Percentiles rank a stretch among this genome's conserved stretches.
phyloP scores from a whole-genome alignment of 2,888 invertebrate genomes.

The Teinopalpus imperialis region DNA sequence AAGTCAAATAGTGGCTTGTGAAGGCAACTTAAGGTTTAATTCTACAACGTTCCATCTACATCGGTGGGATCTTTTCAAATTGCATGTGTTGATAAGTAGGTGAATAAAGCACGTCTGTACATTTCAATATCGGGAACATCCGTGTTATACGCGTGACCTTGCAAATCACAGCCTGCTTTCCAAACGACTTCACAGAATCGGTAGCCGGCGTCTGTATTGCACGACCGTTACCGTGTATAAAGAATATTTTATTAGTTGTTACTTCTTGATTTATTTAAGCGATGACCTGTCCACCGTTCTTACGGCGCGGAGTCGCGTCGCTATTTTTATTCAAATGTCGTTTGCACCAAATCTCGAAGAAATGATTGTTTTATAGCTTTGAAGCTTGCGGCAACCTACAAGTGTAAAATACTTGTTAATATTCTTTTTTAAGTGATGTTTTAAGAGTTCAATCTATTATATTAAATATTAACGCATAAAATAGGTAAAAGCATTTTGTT shows the following conservation, averaged over 20 bases:
- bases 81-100: conserved; percentile 77
- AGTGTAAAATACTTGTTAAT: conserved; percentile 1
- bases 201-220: conserved; percentile 70
- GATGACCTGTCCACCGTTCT: conserved; percentile 51
- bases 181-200: conserved; percentile 79
- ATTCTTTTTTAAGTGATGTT: too few species aligned
- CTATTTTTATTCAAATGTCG: conserved; percentile 49
- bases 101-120: conserved; percentile 81
- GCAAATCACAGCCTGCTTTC: conserved; percentile 82
- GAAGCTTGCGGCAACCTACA: conserved; percentile 16
- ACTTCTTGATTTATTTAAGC: conserved; percentile 61
- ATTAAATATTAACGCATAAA: too few species aligned
- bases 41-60: conserved; percentile 40
- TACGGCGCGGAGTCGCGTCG: conserved; percentile 48
- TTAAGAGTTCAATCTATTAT: too few species aligned
- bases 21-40: conserved; percentile 53
- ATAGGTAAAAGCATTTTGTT: too few species aligned
- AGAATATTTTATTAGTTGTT: conserved; percentile 68
- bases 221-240: conserved; percentile 62
- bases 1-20: conserved; percentile 59
- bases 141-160: conserved; percentile 82
- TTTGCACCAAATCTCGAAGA: conserved; percentile 32
- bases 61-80: conserved; percentile 73
- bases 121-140: conserved; percentile 82
- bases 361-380: conserved; percentile 27